A percentile compares a stretch with the other conserved stretches of the same genome.
Conservation (phyloP, 2,888 invertebrate genomes). For the Agonum fuliginosum region DNA sequence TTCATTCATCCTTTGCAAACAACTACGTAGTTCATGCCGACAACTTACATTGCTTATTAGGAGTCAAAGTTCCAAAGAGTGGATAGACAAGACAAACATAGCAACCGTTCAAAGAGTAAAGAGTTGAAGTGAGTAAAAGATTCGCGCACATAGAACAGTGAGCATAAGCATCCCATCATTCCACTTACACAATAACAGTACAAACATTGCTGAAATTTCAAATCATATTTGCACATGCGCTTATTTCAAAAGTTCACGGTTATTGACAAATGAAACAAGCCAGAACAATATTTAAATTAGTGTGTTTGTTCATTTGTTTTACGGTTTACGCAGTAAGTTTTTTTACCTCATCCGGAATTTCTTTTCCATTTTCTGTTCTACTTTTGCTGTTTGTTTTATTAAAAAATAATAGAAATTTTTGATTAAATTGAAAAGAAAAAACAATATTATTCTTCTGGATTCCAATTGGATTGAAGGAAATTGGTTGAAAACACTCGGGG, state of each 20-base stretch:
- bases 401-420: conserved; percentile 15
- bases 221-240: conserved; percentile 32
- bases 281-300: conserved; percentile 13
- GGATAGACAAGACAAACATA: conserved; percentile 23
- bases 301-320: no score
- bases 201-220: conserved; percentile 32
- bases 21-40: conserved; percentile 28
- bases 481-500: neutral
- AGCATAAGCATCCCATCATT: conserved; percentile 16
- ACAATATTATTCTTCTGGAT: neutral
- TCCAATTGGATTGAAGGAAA: neutral
- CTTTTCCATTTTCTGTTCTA: neutral
- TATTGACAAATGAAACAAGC: conserved; percentile 29
- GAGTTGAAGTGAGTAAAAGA: conserved; percentile 1
- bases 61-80: conserved; percentile 39
- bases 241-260: conserved; percentile 17
- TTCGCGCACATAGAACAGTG: conserved; percentile 5
- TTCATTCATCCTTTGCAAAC: conserved; percentile 34
- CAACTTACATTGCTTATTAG: conserved; percentile 31
- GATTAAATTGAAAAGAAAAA: neutral
- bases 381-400: conserved; percentile 4
- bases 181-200: conserved; percentile 21
- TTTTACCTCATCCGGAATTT: conserved; percentile 3
- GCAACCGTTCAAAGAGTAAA: conserved; percentile 26
- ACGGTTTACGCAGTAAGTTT: no score